Evolutionary conservation across 2,888 invertebrate species (phyloP).

Genomic region (Hylaea fasciaria): DNA sequence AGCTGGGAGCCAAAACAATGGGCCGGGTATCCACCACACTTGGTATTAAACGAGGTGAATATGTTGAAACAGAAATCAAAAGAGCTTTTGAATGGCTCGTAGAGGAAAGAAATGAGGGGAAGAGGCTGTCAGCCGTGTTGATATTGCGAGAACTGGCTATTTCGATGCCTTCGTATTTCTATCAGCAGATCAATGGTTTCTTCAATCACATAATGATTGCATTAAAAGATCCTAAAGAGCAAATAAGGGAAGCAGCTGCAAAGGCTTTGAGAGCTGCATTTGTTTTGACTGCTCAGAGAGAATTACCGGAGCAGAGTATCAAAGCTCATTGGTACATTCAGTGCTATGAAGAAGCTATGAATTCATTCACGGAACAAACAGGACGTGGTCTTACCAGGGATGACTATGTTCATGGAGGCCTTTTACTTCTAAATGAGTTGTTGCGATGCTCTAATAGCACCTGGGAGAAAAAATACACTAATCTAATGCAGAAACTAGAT

Average conservation of each 20-base stretch:
- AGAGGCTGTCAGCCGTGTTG: conserved; percentile 95
- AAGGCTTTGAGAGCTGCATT: conserved; percentile 97
- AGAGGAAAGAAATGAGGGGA: conserved; percentile 95
- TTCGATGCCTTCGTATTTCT: conserved; percentile 98
- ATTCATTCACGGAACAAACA: conserved; percentile 88
- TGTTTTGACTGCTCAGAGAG: conserved; percentile 96
- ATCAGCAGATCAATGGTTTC: conserved; percentile 95
- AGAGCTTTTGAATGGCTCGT: conserved; percentile 97
- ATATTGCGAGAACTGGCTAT: conserved; percentile 96
- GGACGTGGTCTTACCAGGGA: conserved; percentile 91
- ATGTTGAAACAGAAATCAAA: conserved; percentile 98
- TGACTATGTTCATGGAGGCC: conserved; percentile 96
- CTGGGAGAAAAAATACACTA: conserved; percentile 93
- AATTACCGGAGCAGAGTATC: conserved; percentile 94
- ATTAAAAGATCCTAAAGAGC: conserved; percentile 94
- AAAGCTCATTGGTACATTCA: conserved; percentile 96
- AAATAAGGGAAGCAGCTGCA: conserved; percentile 95
- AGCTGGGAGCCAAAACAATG: conserved; percentile 97
- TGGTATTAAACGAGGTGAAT: conserved; percentile 96
- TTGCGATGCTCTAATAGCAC: conserved; percentile 94
- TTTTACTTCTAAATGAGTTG: conserved; percentile 97
- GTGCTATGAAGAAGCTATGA: conserved; percentile 95
- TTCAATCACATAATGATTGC: conserved; percentile 97
- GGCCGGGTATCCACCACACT: conserved; percentile 94
- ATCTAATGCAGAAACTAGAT: conserved; percentile 87